phyloP scores from a whole-genome alignment of 2,888 invertebrate genomes.

The Biston stratarius region DNA sequence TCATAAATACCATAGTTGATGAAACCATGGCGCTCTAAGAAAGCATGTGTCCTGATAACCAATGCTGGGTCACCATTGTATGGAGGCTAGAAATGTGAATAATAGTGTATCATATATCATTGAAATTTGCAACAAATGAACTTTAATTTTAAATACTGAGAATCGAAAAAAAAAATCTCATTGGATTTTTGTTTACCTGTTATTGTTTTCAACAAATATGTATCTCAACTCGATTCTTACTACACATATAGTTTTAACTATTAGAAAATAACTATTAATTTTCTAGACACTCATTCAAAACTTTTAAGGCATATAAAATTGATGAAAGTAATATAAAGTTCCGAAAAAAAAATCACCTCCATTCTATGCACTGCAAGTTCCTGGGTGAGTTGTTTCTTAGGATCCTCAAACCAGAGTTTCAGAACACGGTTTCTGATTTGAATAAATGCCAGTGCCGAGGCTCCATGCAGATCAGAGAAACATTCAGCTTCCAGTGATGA shows the following conservation, averaged over 20 bases:
- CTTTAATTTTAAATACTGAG: no score
- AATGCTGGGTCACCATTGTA: conserved; percentile 96
- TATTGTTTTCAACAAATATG: no score
- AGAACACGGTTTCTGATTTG: conserved; percentile 96
- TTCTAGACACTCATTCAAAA: no score
- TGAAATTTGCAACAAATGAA: no score
- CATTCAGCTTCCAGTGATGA: conserved; percentile 97
- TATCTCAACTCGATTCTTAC: no score
- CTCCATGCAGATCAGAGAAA: conserved; percentile 96
- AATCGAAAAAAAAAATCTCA: no score
- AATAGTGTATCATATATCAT: no score
- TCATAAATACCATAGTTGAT: conserved; percentile 99
- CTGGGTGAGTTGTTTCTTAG: conserved; percentile 95
- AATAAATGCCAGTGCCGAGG: conserved; percentile 94
- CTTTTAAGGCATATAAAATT: neutral
- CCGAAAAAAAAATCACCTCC: conserved; percentile 70
- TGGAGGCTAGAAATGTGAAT: conserved; percentile 86
- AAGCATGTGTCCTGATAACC: conserved; percentile 94
- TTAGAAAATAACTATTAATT: no score
- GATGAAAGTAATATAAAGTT: neutral
- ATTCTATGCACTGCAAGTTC: conserved; percentile 93
- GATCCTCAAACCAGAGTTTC: conserved; percentile 98
- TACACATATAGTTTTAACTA: no score
- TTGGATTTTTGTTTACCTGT: no score
- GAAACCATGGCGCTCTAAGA: conserved; percentile 97